Evolutionary conservation across 2,797 vertebrate species (phyloP).

Genomic region (Eulemur mongoz): DNA sequence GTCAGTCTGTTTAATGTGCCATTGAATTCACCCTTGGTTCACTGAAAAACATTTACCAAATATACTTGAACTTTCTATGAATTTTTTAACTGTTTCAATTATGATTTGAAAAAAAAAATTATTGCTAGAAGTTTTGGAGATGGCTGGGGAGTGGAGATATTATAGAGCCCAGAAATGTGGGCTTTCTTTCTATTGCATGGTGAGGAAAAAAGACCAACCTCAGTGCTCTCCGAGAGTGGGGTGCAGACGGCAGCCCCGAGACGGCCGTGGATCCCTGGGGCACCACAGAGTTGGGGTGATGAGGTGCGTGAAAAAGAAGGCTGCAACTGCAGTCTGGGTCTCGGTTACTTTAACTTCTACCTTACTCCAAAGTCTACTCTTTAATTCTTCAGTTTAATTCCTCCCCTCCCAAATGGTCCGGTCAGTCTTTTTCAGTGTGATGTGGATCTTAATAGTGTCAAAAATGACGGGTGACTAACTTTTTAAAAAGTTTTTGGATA

Average conservation of each 20-base stretch:
- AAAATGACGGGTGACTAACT: neutral
- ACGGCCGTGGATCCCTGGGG: accelerated
- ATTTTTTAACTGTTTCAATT: neutral
- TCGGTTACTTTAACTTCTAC: neutral
- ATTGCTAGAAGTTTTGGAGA: too few relatives aligned
- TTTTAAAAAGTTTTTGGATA: neutral
- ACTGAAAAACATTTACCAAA: neutral
- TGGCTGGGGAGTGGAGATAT: accelerated
- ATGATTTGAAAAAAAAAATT: neutral
- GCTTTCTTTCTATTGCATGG: neutral
- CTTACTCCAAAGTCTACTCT: neutral
- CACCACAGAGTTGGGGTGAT: neutral
- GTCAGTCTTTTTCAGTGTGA: neutral
- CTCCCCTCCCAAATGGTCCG: too few relatives aligned
- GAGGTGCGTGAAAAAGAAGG: accelerated
- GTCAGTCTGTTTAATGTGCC: too few relatives aligned
- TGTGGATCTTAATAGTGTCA: neutral
- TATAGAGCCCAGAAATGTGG: accelerated
- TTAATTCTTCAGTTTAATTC: accelerated
- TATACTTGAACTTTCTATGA: neutral
- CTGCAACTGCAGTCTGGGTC: accelerated
- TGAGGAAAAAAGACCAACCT: neutral
- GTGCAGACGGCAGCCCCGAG: neutral
- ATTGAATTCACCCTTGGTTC: neutral
- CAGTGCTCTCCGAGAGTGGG: accelerated